Evolutionary conservation across 1,140 invertebrate species (phyloP).

Genomic region (Aradophagus sp.): DNA sequence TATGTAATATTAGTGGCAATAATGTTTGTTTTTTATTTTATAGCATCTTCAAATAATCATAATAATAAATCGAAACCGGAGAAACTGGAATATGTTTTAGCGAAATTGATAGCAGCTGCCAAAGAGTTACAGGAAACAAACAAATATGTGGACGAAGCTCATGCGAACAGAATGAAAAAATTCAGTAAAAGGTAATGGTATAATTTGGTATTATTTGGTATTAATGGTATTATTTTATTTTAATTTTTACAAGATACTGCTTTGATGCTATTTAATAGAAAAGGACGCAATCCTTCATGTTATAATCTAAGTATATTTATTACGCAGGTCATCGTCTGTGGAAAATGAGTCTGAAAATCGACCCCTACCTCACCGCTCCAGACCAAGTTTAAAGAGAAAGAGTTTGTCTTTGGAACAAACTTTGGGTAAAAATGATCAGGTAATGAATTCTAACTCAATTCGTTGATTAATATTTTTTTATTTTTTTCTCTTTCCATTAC

Average conservation of each 20-base stretch:
- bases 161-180: slow-evolving; percentile 64
- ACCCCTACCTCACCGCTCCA: slow-evolving; percentile 70
- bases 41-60: slow-evolving; percentile 63
- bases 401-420: slow-evolving; percentile 86
- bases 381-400: slow-evolving; percentile 81
- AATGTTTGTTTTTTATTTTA: too few species aligned
- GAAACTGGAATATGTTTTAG: slow-evolving; percentile 71
- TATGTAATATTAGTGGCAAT: too few species aligned
- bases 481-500: not conserved
- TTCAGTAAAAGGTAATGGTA: slow-evolving; percentile 70
- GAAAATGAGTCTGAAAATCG: slow-evolving; percentile 70
- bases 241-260: too few species aligned
- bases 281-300: too few species aligned
- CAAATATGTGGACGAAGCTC: slow-evolving; percentile 64
- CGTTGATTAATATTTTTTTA: slow-evolving; percentile 11
- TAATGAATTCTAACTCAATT: too few species aligned
- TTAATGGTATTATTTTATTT: too few species aligned
- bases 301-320: not conserved
- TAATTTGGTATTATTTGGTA: too few species aligned
- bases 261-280: too few species aligned
- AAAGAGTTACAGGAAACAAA: slow-evolving; percentile 71
- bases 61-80: slow-evolving; percentile 67
- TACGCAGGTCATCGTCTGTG: slow-evolving; percentile 66
- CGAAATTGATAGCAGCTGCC: slow-evolving; percentile 69
- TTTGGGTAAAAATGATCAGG: slow-evolving; percentile 77